Conservation (phyloP, 2,113 vertebrate genomes). For the Notarius lentiginosus region DNA sequence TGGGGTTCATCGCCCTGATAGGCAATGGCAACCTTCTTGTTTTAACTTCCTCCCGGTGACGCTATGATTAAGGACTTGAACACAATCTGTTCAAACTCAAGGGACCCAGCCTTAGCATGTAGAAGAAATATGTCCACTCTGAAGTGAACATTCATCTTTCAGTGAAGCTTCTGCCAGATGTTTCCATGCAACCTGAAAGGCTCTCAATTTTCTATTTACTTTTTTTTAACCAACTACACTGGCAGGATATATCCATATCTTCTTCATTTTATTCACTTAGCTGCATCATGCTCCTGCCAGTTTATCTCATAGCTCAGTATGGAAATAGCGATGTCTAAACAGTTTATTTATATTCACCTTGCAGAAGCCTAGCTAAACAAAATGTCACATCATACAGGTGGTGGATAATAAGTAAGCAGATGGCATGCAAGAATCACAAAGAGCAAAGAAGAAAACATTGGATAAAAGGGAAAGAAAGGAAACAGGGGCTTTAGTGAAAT, state of each 20-base stretch:
- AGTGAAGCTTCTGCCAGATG: no score
- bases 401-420: conserved; percentile 10
- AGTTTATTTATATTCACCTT: background rate
- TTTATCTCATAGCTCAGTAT: background rate
- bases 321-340: background rate
- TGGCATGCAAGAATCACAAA: conserved; percentile 4
- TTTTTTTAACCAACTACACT: background rate
- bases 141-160: no score
- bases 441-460: background rate
- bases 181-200: no score
- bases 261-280: background rate
- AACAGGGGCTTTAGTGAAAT: background rate
- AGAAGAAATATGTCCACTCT: no score
- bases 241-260: background rate
- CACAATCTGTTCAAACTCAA: no score
- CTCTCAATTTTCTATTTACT: no score
- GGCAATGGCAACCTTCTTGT: no score
- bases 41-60: no score
- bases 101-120: no score
- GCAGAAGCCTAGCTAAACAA: background rate
- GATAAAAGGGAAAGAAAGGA: background rate
- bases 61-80: no score
- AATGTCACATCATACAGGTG: background rate
- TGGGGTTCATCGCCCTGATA: no score
- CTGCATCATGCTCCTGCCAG: background rate